Evolutionary conservation across 1,140 invertebrate genomes (phyloP), one percentile per base, ranked within the genome.

Genomic region (Zaprionus ornatus): DNA sequence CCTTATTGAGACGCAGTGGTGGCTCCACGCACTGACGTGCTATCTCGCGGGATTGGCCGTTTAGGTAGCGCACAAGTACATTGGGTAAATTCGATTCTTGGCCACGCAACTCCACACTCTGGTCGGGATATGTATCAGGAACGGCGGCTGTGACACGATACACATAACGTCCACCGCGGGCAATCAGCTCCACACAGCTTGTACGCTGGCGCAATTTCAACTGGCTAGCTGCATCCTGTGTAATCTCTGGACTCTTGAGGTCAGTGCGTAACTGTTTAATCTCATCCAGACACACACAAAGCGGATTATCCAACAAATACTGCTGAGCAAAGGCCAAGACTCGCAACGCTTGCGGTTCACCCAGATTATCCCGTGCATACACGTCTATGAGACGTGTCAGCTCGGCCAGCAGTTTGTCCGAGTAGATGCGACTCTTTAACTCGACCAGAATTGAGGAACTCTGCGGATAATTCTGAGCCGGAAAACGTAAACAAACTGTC

Each of bases 241-340:
- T 9, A 25, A 17, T 10, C 9, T 52, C 71, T 48, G 27, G 87
- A 37, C 25, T 71, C 84, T 82, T 86, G 1, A 95, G 63, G 12
- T 95, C 79, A 60, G 94, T 92, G 56, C 96, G 95, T 54, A 97
- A 91, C 19, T 93, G 83, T 66, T 94, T 93, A 62, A 97, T 95
- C 92, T 97, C 96, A 82, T 96, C 95, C 55, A 95, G 95, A 80
- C 96, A 96, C 48, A 96, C 95, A 82, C 95, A 95, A 7, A 97
- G 92, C 0, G 96, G 95, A 93, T 96, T 96, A 50, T 96, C 95
- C 27, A 95, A 93, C 4, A 97, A 92, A 90, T 96, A 97, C 57
- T 94, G 95, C 48, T 93, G 91, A 3, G 96, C 90, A 83, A 96
- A 96, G 71, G 94, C 93, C 15, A 96, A 85, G 9, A 94, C 92